Percentiles rank a stretch among this genome's conserved stretches.
These are phyloP conservation scores for Poecilia latipinna DNA, from an alignment of 2,113 vertebrate species.

Conservation along the genomic window DNA sequence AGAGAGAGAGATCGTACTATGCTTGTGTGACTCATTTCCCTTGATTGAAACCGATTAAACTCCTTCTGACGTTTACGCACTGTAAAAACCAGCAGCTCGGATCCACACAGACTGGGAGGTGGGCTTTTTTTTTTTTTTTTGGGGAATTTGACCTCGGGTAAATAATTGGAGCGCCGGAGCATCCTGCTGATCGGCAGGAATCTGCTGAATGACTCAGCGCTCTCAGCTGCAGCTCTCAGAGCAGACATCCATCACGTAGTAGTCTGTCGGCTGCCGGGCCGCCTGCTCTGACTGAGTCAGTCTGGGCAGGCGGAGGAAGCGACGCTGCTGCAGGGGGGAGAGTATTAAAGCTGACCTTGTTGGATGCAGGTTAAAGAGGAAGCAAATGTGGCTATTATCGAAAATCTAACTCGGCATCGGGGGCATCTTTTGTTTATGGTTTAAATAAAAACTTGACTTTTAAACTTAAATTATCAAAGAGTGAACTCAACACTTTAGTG, in stretches of 20 bases:
- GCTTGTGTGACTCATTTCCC: constrained; percentile 2
- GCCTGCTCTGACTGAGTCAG: constrained; percentile 32
- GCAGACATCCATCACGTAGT: constrained; percentile 50
- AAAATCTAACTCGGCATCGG: constrained; percentile 1
- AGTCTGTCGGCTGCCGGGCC: background rate
- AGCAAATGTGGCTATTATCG: constrained; percentile 17
- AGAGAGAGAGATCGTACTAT: background rate
- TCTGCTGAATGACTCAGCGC: constrained; percentile 66
- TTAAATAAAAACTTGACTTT: background rate
- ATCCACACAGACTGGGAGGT: background rate
- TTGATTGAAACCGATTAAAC: constrained; percentile 2
- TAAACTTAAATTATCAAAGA: background rate
- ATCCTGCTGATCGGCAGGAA: constrained; percentile 52
- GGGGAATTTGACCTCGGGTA: constrained; percentile 49
- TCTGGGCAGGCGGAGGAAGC: constrained; percentile 24
- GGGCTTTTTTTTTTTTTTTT: background rate
- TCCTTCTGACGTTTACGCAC: background rate
- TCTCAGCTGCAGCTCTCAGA: constrained; percentile 48
- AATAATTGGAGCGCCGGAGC: constrained; percentile 38
- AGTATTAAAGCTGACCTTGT: constrained; percentile 9
- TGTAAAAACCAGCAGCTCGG: constrained; percentile 15
- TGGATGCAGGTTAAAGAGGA: constrained; percentile 16
- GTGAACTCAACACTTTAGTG: background rate
- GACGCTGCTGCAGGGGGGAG: constrained; percentile 35
- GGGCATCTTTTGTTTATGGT: background rate